Base-by-base conservation (phyloP, 2,113 vertebrate genomes). In the Oncorhynchus masou region DNA sequence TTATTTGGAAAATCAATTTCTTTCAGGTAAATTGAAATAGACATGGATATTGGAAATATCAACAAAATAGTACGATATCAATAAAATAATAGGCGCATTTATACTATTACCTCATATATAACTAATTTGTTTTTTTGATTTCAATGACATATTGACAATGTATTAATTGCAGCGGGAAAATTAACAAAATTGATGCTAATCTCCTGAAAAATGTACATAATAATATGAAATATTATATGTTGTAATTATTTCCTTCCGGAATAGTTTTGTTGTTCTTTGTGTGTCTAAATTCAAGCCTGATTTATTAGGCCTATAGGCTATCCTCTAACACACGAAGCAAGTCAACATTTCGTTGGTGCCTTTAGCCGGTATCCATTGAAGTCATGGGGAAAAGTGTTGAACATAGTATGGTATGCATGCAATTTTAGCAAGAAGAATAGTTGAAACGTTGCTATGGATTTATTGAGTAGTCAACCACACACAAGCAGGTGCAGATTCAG, bases 401-500 rank as follows among this genome's bases (percentile, higher is more conserved):
- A 45, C 20, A 29, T 54, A 45, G 67, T 31, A 45, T 45, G 39
- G 39, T 11, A 45, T 11, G 39, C 39, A 45, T 85, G 77, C 78
- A 72, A 34, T 67, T 81, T 68, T 68, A 31, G 4, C 2, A 12
- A 75, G 79, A 71, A 80, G 71, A 83, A 85, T 77, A 85, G 83
- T 54, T 54, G 5, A 54, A 51, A 54, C 29, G 65, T 85, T 85
- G 75, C 73, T 80, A 68, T 84, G 82, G 68, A 76, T 83, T 54
- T 80, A 79, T 80, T 76, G 86, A 85, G 80, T 79, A 82, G 84
- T 86, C 85, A 82, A 82, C 82, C 77, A 82, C 73, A 45, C 39
- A 16, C 34, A 84, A 88, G 91, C 91, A 92, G 91, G 87, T 92
- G 91, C 91, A 91, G 87, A 81, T 88, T 84, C 86, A 89, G 88